Base-by-base conservation (phyloP, 2,888 invertebrate species). In the Campoletis raptor region DNA sequence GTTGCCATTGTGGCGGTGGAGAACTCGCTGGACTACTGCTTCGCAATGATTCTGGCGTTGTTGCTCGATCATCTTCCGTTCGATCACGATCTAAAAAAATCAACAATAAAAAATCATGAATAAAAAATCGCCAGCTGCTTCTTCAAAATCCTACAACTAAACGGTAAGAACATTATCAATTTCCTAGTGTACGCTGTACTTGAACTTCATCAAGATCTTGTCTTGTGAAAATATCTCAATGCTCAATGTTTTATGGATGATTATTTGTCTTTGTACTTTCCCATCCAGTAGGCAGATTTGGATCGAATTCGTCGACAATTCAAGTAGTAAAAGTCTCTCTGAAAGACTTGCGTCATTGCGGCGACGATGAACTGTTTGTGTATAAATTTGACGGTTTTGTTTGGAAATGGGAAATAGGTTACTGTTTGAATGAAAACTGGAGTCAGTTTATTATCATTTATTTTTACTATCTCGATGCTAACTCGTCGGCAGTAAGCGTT, bases 51-150 rank as follows among this genome's bases (percentile, higher is more conserved):
- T 94, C 94, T 66, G 92, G 94, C 4, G 93, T 94, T 83, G 92
- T 94, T 18, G 93, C 94, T 37, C 92, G 92, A 78, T 93, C 93
- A 85, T 95, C 94, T 9, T 94, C 94, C 36, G 94, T 91, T 91
- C 94, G 92, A 89, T 94, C 95, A 85, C 94, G 92, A 91, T 83
- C 78, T 81, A 57, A 10, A n/a, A 61, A 45, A 12, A 80, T 21
- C n/a, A 48, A 42, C 10, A n/a, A n/a, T 4, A 40, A 57, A 77
- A 48, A 24, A 36, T 45, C 12, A n/a, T 18, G 0, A 72, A 30
- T 72, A 36, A 66, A n/a, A 7, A 37, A 64, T 64, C 15, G 24
- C n/a, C 10, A 21, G 9, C 3, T 12, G 12, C 3, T 54, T 0
- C 10, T 4, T 52, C n/a, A 18, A 3, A 52, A 52, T 52, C 12